Conservation (phyloP, 1,140 invertebrate species). For the Drosophila aff. region DNA sequence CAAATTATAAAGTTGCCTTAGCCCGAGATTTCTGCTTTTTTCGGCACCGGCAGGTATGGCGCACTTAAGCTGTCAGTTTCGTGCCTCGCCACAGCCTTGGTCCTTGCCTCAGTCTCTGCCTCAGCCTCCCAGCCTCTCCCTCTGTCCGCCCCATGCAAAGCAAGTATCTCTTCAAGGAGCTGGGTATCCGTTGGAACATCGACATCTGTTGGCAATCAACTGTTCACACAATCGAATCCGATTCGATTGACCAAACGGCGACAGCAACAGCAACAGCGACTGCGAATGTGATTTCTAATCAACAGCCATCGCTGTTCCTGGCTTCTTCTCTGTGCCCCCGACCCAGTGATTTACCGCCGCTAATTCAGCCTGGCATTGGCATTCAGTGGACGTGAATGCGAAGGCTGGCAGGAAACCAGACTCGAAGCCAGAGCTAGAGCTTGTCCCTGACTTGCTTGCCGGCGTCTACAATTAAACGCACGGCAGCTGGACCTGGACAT, state of each 20-base stretch:
- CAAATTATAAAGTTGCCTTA: slow-evolving; percentile 61
- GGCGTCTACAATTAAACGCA: slow-evolving; percentile 27
- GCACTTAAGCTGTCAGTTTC: slow-evolving; percentile 15
- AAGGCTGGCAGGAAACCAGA: background rate
- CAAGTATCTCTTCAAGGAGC: background rate
- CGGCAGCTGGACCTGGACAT: slow-evolving; percentile 6
- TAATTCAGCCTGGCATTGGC: slow-evolving; percentile 31
- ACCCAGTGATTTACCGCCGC: slow-evolving; percentile 45
- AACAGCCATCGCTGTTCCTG: slow-evolving; percentile 1
- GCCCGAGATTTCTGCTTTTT: slow-evolving; percentile 4
- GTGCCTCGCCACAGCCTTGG: background rate
- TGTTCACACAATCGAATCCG: slow-evolving; percentile 37
- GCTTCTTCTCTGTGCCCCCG: background rate
- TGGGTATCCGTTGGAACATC: slow-evolving; percentile 8
- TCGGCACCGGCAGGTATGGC: slow-evolving; percentile 2
- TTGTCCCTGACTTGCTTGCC: slow-evolving; percentile 14
- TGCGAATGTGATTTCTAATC: slow-evolving; percentile 42
- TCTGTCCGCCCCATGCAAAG: background rate
- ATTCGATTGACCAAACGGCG: slow-evolving; percentile 40
- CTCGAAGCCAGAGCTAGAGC: background rate
- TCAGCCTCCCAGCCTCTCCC: background rate
- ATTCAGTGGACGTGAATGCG: slow-evolving; percentile 22
- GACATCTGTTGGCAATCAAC: slow-evolving; percentile 48
- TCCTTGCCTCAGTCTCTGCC: background rate
- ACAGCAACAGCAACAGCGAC: background rate